A percentile compares a stretch with the other conserved stretches of the same genome.
phyloP scores from a whole-genome alignment of 2,113 vertebrate genomes.

The Tetraodon nigroviridis region DNA sequence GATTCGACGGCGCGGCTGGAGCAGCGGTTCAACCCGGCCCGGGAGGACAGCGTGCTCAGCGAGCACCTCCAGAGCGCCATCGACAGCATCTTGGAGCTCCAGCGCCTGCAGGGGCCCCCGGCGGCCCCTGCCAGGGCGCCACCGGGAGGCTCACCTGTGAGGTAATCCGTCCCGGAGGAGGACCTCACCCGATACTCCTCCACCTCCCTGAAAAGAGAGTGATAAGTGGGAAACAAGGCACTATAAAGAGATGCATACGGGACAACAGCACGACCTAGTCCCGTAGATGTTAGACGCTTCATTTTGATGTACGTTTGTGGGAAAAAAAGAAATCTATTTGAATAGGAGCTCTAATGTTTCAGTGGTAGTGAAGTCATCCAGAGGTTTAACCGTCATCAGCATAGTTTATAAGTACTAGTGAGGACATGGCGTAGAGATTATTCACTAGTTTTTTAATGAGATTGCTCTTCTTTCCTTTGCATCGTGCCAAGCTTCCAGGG shows the following conservation, averaged over 20 bases:
- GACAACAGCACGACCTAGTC: constrained; percentile 62
- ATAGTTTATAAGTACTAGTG: constrained; percentile 69
- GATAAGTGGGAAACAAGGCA: constrained; percentile 36
- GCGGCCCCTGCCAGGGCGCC: constrained; percentile 46
- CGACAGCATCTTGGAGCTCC: constrained; percentile 80
- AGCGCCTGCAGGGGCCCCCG: constrained; percentile 73
- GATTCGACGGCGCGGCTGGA: constrained; percentile 34
- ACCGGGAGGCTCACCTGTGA: constrained; percentile 67
- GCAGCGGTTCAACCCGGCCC: constrained; percentile 43
- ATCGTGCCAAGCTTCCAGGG: constrained; percentile 74
- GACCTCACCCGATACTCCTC: not conserved
- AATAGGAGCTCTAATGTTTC: constrained; percentile 67
- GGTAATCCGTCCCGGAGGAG: constrained; percentile 12
- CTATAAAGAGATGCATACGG: constrained; percentile 58
- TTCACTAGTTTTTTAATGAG: constrained; percentile 66
- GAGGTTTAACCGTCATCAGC: constrained; percentile 68
- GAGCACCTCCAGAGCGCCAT: constrained; percentile 81
- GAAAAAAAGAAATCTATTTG: constrained; percentile 53
- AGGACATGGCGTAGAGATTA: constrained; percentile 66
- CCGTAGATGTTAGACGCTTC: constrained; percentile 63
- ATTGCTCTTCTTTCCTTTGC: constrained; percentile 60
- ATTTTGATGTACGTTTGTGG: constrained; percentile 66
- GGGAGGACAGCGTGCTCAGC: constrained; percentile 73
- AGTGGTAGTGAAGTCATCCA: constrained; percentile 62
- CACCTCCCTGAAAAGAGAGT: constrained; percentile 2